Base-by-base conservation (phyloP, 2,113 vertebrate genomes). In the Osmerus mordax region DNA sequence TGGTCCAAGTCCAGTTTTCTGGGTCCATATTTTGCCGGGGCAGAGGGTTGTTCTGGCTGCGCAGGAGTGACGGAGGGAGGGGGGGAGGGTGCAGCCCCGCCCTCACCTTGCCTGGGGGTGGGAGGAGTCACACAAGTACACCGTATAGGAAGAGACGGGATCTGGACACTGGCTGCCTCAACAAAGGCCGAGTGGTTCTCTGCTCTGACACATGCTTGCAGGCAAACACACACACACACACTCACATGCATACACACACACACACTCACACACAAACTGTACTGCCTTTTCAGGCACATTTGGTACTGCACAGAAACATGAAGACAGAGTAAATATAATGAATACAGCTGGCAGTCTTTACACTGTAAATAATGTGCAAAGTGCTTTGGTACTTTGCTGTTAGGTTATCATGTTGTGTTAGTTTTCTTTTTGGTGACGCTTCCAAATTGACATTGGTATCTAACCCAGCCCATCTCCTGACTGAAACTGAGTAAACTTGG, bases 1-100 rank as follows among this genome's bases (percentile, higher is more conserved):
- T 64, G 84, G 76, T 84, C 80, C 73, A 61, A 76, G 75, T 83
- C 71, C 80, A 84, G 63, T 77, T 85, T 78, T 81, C 76, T 74
- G n/a, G 75, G 70, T 80, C 69, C 16, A 32, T 53, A 58, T 79
- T 36, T 78, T 70, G 76, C 59, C 29, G 36, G 59, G 70, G 74
- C 52, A 60, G 53, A 74, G 65, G 56, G 29, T 75, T 13, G 63
- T 47, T 29, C n/a, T 55, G 28, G 52, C 23, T 64, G 14, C 3
- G 36, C 23, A 18, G 28, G 29, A 55, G 25, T 25, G 18, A 54
- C 18, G 29, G 36, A 13, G 19, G 19, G 56, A 41, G 36, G 47
- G 67, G 32, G 56, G 23, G 28, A 14, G 12, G 32, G 4, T 28
- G 65, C 19, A 52, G 32, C 59, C 65, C 56, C 65, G 23, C 69